These are phyloP conservation scores for Meghimatium bilineatum DNA, from an alignment of 2,888 invertebrate genomes.

Conservation along the genomic window DNA sequence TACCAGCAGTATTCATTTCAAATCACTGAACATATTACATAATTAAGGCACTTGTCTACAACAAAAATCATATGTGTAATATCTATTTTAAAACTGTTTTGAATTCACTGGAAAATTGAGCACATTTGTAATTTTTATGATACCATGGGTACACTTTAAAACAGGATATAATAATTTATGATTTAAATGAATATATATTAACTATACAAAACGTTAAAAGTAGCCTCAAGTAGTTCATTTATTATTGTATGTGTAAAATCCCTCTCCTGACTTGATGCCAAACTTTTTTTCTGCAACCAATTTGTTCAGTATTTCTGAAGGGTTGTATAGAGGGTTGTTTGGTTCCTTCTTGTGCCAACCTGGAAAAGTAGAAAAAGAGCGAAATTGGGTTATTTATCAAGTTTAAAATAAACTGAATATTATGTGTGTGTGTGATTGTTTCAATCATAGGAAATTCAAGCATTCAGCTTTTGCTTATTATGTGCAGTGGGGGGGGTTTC, in stretches of 20 bases:
- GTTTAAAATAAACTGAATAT: no score
- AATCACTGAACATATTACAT: neutral
- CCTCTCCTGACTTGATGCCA: conserved; percentile 88
- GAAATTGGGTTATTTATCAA: neutral
- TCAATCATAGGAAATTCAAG: no score
- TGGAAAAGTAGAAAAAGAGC: conserved; percentile 64
- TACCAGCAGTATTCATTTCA: neutral
- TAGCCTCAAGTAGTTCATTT: conserved; percentile 18
- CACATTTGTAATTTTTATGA: neutral
- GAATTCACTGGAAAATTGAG: neutral
- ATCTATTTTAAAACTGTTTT: neutral
- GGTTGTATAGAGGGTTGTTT: conserved; percentile 83
- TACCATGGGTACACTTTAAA: neutral
- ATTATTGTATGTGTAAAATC: conserved; percentile 86
- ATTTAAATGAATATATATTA: neutral
- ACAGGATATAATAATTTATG: neutral
- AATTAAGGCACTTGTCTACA: neutral
- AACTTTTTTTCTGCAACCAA: conserved; percentile 87
- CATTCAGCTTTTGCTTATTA: no score
- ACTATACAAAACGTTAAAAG: neutral
- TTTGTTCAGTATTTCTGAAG: conserved; percentile 82
- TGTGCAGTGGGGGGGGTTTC: no score
- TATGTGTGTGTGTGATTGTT: no score
- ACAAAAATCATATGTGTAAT: neutral
- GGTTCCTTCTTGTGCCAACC: conserved; percentile 87